phyloP scores from a whole-genome alignment of 2,797 vertebrate species.

The Lycodopsis pacificus region DNA sequence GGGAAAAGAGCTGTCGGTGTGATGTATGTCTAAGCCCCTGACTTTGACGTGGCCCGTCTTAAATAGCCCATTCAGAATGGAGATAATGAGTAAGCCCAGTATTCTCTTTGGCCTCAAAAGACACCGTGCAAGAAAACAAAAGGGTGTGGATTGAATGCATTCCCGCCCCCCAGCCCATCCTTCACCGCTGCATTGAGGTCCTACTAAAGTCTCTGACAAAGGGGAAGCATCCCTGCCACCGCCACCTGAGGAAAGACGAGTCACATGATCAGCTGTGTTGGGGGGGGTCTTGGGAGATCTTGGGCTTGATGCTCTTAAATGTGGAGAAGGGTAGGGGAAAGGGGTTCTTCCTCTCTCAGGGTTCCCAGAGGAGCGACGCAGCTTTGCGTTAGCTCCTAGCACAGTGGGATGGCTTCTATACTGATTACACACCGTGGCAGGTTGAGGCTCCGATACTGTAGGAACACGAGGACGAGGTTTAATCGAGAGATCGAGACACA shows the following conservation, averaged over 20 bases:
- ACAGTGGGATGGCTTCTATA: background rate
- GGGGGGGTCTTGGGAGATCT: conserved; percentile 45
- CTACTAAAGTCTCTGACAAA: conserved; percentile 79
- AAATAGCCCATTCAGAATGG: conserved; percentile 76
- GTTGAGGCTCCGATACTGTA: background rate
- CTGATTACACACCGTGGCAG: background rate
- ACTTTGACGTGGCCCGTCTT: conserved; percentile 77
- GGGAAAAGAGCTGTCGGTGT: conserved; percentile 66
- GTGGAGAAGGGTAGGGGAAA: conserved; percentile 23
- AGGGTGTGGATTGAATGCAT: conserved; percentile 75
- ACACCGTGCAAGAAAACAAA: conserved; percentile 75
- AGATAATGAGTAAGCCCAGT: conserved; percentile 80
- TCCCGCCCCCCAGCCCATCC: conserved; percentile 74
- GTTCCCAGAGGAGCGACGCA: conserved; percentile 54
- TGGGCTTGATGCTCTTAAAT: conserved; percentile 27
- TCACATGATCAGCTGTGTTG: conserved; percentile 62
- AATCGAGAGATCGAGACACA: conserved; percentile 37
- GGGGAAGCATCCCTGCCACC: conserved; percentile 78
- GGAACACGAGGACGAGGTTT: background rate
- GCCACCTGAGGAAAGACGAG: conserved; percentile 82
- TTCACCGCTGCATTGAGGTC: conserved; percentile 76
- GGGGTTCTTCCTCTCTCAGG: conserved; percentile 39
- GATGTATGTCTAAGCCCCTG: conserved; percentile 77
- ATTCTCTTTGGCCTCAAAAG: conserved; percentile 79
- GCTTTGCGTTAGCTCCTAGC: conserved; percentile 54